phyloP scores from a whole-genome alignment of 2,113 vertebrate species.

The Podiceps cristatus region DNA sequence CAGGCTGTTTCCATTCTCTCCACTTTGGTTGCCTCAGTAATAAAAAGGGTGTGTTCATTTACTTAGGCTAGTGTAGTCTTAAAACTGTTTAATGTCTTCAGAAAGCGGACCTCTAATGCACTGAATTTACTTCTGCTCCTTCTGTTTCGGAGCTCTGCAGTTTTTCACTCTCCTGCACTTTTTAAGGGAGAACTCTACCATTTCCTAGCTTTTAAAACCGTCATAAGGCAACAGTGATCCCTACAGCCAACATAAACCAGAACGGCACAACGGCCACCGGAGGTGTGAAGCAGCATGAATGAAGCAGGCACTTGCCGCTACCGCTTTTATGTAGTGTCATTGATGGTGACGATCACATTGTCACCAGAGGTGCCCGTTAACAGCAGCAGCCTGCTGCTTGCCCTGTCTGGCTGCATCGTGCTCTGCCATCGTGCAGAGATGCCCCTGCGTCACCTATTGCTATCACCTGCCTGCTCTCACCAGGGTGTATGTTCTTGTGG shows the following conservation, averaged over 20 bases:
- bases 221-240: background rate
- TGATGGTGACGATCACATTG: background rate
- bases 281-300: background rate
- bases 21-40: conserved; percentile 33
- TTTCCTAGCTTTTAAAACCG: background rate
- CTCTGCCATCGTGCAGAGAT: background rate
- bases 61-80: background rate
- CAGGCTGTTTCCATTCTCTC: conserved; percentile 45
- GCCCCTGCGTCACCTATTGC: background rate
- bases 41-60: conserved; percentile 46
- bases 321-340: background rate
- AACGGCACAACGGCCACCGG: background rate
- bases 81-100: background rate
- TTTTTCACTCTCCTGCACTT: background rate
- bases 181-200: background rate
- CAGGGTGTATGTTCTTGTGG: background rate
- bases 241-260: background rate
- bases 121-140: background rate
- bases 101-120: background rate
- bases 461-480: background rate
- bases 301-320: background rate
- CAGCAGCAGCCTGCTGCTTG: background rate
- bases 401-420: background rate
- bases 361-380: background rate
- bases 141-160: background rate